Evolutionary conservation across 1,140 invertebrate species (phyloP), one percentile per base, ranked within the genome.

Genomic region (Drosophila setifemur): DNA sequence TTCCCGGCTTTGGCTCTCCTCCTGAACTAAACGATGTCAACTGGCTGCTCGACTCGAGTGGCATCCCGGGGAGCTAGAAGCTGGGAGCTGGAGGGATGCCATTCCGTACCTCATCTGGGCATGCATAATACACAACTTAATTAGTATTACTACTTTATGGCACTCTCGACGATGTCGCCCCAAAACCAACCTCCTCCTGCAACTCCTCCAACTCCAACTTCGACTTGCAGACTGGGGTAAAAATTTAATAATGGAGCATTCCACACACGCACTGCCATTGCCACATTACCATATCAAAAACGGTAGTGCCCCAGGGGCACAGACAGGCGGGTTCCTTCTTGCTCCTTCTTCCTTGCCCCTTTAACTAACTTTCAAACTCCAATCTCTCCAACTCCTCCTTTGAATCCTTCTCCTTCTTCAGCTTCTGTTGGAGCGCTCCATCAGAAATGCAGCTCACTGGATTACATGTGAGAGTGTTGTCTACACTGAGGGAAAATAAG

Each of bases 81-180:
- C n/a, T n/a, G n/a, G n/a, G 25, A 19, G 4, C 16, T 25, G n/a
- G 14, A n/a, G 9, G 39, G 9, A 12, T 18, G 21, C 26, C 37
- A 9, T 26, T 37, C 8, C 39, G 25, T 28, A 26, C 37, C 50
- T 11, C 11, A 23, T 19, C 42, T 16, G 19, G 60, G 73, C 78
- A 72, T 82, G 79, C 79, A 85, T 85, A 86, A 85, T 79, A 75
- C 81, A 85, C 81, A 85, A 85, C 79, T 86, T 85, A 85, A 85
- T 85, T 85, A 85, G 79, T 86, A 85, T 85, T 85, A 86, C 75
- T 86, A 79, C 79, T 86, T 85, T 85, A 85, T 85, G 57, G 79
- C 81, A 83, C 79, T 79, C 79, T 52, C 37, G 74, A 61, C 48
- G 57, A 12, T 16, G 39, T 23, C 16, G 4, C 45, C 26, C 16